Evolutionary conservation across 35 echinoderm and acorn worm genomes (phyloP).

Genomic region (Heliocidaris tuberculata): DNA sequence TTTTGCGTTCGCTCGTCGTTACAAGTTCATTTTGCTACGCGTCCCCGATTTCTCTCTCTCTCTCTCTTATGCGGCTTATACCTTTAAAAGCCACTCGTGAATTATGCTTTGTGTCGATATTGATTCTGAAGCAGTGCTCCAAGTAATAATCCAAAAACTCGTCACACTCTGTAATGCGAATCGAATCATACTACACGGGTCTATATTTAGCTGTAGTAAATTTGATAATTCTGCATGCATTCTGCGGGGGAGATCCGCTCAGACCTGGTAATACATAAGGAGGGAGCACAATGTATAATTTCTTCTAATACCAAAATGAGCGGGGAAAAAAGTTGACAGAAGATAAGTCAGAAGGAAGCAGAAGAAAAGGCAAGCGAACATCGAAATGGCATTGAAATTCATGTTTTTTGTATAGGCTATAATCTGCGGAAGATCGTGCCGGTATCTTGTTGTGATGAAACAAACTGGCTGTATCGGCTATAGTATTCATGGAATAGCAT

Average conservation of each 20-base stretch:
- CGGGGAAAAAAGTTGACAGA: background rate
- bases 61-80: background rate
- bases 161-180: background rate
- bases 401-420: background rate
- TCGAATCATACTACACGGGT: background rate
- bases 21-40: background rate
- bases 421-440: no score
- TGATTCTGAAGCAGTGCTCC: background rate
- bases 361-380: background rate
- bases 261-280: background rate
- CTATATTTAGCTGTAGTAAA: background rate
- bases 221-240: slow-evolving; percentile 2
- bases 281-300: background rate
- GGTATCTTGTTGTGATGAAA: no score
- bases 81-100: background rate
- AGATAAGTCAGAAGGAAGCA: background rate
- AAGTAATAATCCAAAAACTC: background rate
- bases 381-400: background rate
- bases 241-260: background rate
- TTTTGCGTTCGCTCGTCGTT: background rate
- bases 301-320: background rate
- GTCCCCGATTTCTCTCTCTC: background rate
- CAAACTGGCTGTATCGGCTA: no score
- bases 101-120: slow-evolving; percentile 18
- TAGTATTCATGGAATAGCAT: no score